Evolutionary conservation across 37 sponge, comb jelly and placozoan species (phyloP).

Genomic region (Dysidea cf. avara): DNA sequence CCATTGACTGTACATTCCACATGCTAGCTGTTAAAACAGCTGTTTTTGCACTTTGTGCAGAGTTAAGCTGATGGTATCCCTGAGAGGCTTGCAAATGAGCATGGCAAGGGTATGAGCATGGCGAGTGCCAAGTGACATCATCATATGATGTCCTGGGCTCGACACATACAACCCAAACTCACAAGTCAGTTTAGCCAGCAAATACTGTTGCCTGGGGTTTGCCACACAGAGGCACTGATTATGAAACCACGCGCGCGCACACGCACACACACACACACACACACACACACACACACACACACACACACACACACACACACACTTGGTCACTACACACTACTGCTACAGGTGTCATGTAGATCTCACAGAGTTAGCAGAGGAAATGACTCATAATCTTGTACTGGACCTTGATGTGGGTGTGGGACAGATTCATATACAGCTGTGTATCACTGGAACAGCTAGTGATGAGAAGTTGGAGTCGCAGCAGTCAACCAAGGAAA

Average conservation of each 20-base stretch:
- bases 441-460: constrained; percentile 55
- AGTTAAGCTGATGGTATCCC: too few species aligned
- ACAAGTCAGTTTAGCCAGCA: too few species aligned
- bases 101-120: too few species aligned
- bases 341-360: constrained; percentile 55
- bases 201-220: too few species aligned
- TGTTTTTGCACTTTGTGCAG: too few species aligned
- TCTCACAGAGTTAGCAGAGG: constrained; percentile 16
- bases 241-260: constrained; percentile 2
- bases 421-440: constrained; percentile 49
- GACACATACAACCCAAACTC: too few species aligned
- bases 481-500: background rate
- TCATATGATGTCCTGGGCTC: too few species aligned
- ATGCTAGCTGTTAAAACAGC: too few species aligned
- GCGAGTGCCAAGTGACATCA: too few species aligned
- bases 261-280: constrained; percentile 12
- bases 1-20: too few species aligned
- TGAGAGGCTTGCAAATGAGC: too few species aligned
- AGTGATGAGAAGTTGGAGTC: constrained; percentile 5
- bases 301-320: background rate
- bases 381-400: constrained; percentile 51
- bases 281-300: constrained; percentile 21
- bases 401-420: constrained; percentile 30
- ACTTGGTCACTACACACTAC: background rate
- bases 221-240: constrained; percentile 4